These are phyloP conservation scores for Paraescarpia echinospica DNA, from an alignment of 1,140 invertebrate species.

Conservation along the genomic window DNA sequence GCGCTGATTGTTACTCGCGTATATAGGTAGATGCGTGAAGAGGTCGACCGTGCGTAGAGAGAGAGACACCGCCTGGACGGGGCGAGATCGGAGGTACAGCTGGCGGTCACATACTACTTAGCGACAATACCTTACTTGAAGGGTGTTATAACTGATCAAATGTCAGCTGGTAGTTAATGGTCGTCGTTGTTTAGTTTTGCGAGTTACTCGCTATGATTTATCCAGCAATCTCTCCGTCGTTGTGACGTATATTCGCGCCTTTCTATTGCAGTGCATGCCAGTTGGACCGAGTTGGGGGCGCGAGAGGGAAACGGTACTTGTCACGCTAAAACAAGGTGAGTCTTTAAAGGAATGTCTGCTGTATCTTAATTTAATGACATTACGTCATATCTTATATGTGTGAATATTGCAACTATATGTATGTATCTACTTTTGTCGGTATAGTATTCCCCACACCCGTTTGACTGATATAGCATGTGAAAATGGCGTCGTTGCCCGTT, in stretches of 20 bases:
- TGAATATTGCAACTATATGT: background rate
- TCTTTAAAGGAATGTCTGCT: background rate
- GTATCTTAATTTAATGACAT: background rate
- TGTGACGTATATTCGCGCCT: background rate
- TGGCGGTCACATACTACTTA: background rate
- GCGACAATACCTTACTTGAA: background rate
- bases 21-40: background rate
- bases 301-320: background rate
- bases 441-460: background rate
- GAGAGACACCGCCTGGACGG: background rate
- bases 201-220: background rate
- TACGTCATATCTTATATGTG: background rate
- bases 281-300: background rate
- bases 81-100: background rate
- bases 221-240: background rate
- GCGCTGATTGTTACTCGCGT: background rate
- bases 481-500: background rate
- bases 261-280: background rate
- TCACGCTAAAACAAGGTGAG: background rate
- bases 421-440: background rate
- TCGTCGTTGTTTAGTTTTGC: background rate
- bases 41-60: background rate
- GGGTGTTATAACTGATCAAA: background rate
- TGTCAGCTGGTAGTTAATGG: background rate
- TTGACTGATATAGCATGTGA: background rate